These are phyloP conservation scores for Agonopterix alstromeriana DNA, from an alignment of 2,888 invertebrate species.

Conservation along the genomic window DNA sequence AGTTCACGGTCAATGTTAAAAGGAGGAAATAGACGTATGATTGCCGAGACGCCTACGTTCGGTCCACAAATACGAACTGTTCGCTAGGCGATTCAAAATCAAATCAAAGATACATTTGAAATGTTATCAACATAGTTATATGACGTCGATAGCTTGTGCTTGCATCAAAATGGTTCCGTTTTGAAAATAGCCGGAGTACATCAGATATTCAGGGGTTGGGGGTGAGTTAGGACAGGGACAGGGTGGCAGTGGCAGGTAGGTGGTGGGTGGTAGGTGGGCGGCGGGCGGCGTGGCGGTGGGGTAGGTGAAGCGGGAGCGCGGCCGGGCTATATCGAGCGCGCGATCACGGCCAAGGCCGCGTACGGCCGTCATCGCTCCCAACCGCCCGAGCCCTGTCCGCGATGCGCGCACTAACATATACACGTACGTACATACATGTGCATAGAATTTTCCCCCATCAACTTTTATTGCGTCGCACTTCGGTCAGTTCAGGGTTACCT, in stretches of 20 bases:
- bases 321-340: constrained; percentile 69
- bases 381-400: constrained; percentile 29
- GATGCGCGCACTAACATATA: constrained; percentile 1
- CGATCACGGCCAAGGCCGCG: constrained; percentile 74
- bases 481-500: background rate
- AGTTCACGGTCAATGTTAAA: constrained; percentile 2
- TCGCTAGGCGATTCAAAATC: too few species aligned
- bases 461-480: constrained; percentile 2
- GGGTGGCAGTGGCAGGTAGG: constrained; percentile 22
- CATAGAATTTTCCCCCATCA: constrained; percentile 1
- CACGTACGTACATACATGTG: background rate
- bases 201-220: constrained; percentile 28
- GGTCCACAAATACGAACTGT: too few species aligned
- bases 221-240: constrained; percentile 25
- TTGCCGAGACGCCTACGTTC: too few species aligned
- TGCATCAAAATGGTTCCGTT: constrained; percentile 17
- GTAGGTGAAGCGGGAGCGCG: constrained; percentile 30
- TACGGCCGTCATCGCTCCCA: constrained; percentile 44
- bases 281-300: constrained; percentile 30
- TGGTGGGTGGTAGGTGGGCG: constrained; percentile 25
- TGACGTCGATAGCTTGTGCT: constrained; percentile 1
- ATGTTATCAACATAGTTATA: too few species aligned
- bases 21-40: too few species aligned
- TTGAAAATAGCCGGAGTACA: constrained; percentile 25
- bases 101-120: too few species aligned